phyloP scores from a whole-genome alignment of 2,888 invertebrate species.

The Lasioglossum vierecki region DNA sequence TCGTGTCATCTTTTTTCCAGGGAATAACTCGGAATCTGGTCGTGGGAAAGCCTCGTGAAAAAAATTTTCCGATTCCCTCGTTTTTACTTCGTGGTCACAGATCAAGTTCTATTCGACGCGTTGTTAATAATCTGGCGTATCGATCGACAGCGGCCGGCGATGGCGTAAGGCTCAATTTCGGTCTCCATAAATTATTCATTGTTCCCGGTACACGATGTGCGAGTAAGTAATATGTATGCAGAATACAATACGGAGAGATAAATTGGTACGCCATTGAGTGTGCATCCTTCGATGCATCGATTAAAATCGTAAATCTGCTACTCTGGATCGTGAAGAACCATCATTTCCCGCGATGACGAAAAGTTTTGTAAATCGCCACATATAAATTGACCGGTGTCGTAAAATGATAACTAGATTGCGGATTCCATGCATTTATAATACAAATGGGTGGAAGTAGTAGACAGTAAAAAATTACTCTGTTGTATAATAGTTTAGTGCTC shows the following conservation, averaged over 20 bases:
- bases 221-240: conserved; percentile 53
- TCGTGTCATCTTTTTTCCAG: conserved; percentile 26
- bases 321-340: not conserved
- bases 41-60: not conserved
- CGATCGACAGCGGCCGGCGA: conserved; percentile 34
- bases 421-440: no score
- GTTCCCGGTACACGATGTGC: conserved; percentile 38
- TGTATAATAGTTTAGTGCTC: not conserved
- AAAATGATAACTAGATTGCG: not conserved
- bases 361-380: not conserved
- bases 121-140: conserved; percentile 55
- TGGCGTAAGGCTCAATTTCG: conserved; percentile 61
- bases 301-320: conserved; percentile 27
- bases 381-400: no score
- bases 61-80: not conserved
- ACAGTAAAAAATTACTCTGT: no score
- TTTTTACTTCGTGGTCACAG: conserved; percentile 10
- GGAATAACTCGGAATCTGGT: not conserved
- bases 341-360: not conserved
- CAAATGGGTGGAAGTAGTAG: no score
- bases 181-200: conserved; percentile 62
- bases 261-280: conserved; percentile 42
- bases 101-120: conserved; percentile 33
- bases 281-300: conserved; percentile 28
- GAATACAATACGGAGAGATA: conserved; percentile 48